These are phyloP conservation scores for Latrodectus geometricus DNA, from an alignment of 1,140 invertebrate species.

Conservation along the genomic window DNA sequence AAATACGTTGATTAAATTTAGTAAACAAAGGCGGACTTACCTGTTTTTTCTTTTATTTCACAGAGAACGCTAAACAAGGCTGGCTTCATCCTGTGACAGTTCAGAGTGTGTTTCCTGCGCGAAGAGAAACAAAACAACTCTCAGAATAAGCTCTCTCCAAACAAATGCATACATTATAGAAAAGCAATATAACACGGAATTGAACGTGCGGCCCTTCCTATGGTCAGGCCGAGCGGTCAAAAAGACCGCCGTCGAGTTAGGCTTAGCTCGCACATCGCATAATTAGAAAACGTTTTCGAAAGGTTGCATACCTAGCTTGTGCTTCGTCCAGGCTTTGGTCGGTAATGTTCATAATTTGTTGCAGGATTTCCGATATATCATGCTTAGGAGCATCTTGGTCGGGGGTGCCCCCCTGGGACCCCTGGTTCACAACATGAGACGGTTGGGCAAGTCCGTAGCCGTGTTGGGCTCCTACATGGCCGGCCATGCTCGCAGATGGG, in stretches of 20 bases:
- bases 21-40: constrained; percentile 72
- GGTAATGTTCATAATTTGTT: constrained; percentile 98
- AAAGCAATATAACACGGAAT: constrained; percentile 9
- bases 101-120: constrained; percentile 88
- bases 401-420: constrained; percentile 66
- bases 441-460: constrained; percentile 59
- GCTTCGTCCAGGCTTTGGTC: constrained; percentile 98
- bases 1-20: no score
- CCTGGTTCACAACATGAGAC: constrained; percentile 51
- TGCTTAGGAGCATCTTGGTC: constrained; percentile 70
- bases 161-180: constrained; percentile 7
- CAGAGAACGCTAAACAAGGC: constrained; percentile 94
- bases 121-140: constrained; percentile 58
- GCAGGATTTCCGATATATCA: constrained; percentile 76
- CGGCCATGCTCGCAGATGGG: constrained; percentile 68
- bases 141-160: constrained; percentile 39
- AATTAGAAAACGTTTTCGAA: constrained; percentile 16
- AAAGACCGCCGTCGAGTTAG: constrained; percentile 47
- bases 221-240: constrained; percentile 11
- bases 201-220: constrained; percentile 24
- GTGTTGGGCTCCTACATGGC: constrained; percentile 67
- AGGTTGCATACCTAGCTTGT: constrained; percentile 83
- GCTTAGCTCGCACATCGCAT: constrained; percentile 60
- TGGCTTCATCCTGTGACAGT: constrained; percentile 95
- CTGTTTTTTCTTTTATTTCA: constrained; percentile 98